These are phyloP conservation scores for Channa argus DNA, from an alignment of 2,113 vertebrate genomes.

Conservation along the genomic window DNA sequence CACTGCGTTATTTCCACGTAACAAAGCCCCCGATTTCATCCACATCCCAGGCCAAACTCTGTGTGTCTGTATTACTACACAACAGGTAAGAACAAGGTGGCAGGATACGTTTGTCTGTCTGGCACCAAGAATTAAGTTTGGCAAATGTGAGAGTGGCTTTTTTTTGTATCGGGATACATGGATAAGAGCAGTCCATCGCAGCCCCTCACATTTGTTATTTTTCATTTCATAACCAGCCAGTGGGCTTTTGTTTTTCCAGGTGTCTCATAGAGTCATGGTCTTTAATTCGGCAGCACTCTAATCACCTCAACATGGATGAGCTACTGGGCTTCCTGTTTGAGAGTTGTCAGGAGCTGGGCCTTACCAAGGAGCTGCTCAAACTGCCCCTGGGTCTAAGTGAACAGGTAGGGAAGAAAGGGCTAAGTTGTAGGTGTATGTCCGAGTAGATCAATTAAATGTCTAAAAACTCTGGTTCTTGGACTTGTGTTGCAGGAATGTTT, in stretches of 20 bases:
- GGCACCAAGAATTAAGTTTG: too few species aligned
- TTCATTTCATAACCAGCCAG: neutral
- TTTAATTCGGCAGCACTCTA: constrained; percentile 87
- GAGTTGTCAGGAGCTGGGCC: constrained; percentile 90
- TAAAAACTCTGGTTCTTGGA: neutral
- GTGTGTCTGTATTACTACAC: constrained; percentile 91
- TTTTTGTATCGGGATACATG: too few species aligned
- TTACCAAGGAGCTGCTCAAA: constrained; percentile 94
- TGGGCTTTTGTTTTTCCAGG: constrained; percentile 61
- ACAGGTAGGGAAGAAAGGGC: constrained; percentile 80
- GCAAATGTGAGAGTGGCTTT: too few species aligned
- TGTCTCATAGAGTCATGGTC: constrained; percentile 93
- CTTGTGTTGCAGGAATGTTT: constrained; percentile 86
- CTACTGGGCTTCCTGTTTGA: constrained; percentile 89
- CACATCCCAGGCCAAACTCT: constrained; percentile 86
- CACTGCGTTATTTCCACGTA: constrained; percentile 90
- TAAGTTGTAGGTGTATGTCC: neutral
- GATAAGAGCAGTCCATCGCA: neutral
- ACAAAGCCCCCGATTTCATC: constrained; percentile 86
- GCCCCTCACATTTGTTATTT: neutral
- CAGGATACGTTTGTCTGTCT: neutral
- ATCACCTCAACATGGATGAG: constrained; percentile 84
- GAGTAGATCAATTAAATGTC: neutral
- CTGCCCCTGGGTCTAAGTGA: constrained; percentile 89
- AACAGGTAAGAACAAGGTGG: constrained; percentile 85